phyloP scores from a whole-genome alignment of 2,888 invertebrate species.

The Venustoraphidia nigricollis region DNA sequence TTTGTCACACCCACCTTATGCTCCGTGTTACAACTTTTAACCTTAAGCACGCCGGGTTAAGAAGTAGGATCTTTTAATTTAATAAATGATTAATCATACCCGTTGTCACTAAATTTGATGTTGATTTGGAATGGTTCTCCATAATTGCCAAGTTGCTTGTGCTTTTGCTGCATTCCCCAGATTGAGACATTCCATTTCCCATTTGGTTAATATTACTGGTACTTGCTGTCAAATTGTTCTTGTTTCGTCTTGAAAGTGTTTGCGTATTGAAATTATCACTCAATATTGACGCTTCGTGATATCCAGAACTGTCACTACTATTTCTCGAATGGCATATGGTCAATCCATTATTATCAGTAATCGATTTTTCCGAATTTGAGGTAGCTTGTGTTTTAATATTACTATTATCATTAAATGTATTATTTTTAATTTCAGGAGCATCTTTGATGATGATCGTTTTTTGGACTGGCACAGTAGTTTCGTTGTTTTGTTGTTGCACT shows the following conservation, averaged over 20 bases:
- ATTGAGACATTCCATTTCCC: not conserved
- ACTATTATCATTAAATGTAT: too few relatives aligned
- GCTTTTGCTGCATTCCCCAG: conserved; percentile 18
- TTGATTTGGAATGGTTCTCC: conserved; percentile 25
- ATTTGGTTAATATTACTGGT: not conserved
- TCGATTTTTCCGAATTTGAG: conserved; percentile 10
- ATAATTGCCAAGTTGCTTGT: conserved; percentile 25
- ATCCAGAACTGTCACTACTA: conserved; percentile 57
- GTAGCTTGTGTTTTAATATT: not conserved
- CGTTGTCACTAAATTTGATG: conserved; percentile 23
- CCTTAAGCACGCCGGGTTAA: too few relatives aligned
- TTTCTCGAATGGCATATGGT: conserved; percentile 50
- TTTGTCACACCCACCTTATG: too few relatives aligned
- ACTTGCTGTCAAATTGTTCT: conserved; percentile 9
- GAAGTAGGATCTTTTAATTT: too few relatives aligned
- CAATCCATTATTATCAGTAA: conserved; percentile 20
- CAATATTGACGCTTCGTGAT: conserved; percentile 50
- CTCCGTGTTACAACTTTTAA: too few relatives aligned
- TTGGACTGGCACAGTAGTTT: conserved; percentile 5
- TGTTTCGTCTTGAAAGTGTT: conserved; percentile 6
- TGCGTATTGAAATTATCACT: conserved; percentile 38
- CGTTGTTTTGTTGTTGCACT: conserved; percentile 5
- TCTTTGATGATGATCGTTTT: too few relatives aligned
- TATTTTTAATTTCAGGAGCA: not conserved
- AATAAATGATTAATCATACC: conserved; percentile 15